Evolutionary conservation across 2,888 invertebrate genomes (phyloP), one percentile per base, ranked within the genome.

Genomic region (Hypercompe scribonia): DNA sequence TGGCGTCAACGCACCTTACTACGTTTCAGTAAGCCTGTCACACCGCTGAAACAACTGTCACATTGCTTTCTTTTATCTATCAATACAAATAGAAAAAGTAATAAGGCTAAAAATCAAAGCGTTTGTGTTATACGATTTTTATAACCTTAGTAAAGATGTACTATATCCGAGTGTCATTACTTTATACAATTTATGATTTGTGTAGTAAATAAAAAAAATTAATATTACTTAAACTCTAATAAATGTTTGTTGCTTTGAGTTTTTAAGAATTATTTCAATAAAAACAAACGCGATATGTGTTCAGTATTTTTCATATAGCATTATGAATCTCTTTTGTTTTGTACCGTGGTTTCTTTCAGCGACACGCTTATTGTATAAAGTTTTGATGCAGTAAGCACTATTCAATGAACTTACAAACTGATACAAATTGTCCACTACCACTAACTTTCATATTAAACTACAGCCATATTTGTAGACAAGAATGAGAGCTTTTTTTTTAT

Each of bases 1-100:
- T 86, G 87, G 84, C 90, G 90, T 91, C 92, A 90, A 91, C 90
- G 87, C 86, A 87, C 85, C 85, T 84, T 81, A 83, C 85, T 73
- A 81, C 83, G 78, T 74, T 74, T 73, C 73, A 75, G 42, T 84
- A 81, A 85, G 74, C 77, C 79, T 78, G 71, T 63, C 66, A 68
- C 79, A 82, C 84, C 85, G 86, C 85, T 86, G 78, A 84, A 74
- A 81, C 74, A 71, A 76, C 73, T 75, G 64, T 69, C 77, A 70
- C 78, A 72, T 78, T 75, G 78, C 78, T 68, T 65, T 61, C 54
- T 73, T 31, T 31, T 61, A 28, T 61, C 61, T 28, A 61, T 61
- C 31, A 61, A 61, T 31, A 61, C 61, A 61, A 61, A 61, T 61
- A 61, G 58, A 31, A 15, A 61, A 7, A 61, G 58, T 61, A 31